Percentiles rank a stretch among this genome's conserved stretches.
Evolutionary conservation across 1,140 invertebrate genomes (phyloP).

Genomic region (Hyphantria cunea): DNA sequence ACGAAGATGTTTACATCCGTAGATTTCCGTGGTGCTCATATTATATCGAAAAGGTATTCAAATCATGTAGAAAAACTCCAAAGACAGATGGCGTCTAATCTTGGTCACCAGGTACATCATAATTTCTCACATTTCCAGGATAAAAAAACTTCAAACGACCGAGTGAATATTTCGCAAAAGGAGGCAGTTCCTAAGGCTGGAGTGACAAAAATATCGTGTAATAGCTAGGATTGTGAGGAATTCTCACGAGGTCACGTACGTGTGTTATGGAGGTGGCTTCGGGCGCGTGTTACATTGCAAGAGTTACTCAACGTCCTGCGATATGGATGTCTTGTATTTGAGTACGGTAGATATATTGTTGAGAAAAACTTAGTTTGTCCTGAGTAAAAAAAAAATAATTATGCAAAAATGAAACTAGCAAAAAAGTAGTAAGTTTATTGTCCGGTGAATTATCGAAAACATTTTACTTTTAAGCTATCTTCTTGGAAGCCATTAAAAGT

Average conservation of each 20-base stretch:
- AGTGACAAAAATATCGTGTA: slow-evolving; percentile 27
- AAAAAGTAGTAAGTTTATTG: too few relatives aligned
- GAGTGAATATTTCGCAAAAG: slow-evolving; percentile 18
- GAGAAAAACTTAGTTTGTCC: not conserved
- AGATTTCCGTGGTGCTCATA: too few relatives aligned
- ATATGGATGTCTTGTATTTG: slow-evolving; percentile 23
- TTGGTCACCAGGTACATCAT: not conserved
- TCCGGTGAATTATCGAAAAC: too few relatives aligned
- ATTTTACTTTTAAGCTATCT: too few relatives aligned
- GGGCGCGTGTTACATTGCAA: slow-evolving; percentile 21
- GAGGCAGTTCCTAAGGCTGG: slow-evolving; percentile 15
- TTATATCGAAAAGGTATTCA: too few relatives aligned
- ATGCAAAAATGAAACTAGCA: not conserved
- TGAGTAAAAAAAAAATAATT: not conserved
- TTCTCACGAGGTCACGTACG: slow-evolving; percentile 22
- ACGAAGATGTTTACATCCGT: too few relatives aligned
- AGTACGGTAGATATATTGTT: slow-evolving; percentile 3
- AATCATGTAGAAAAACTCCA: too few relatives aligned
- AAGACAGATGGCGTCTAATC: too few relatives aligned
- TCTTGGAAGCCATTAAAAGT: too few relatives aligned
- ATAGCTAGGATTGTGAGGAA: slow-evolving; percentile 2
- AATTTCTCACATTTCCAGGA: slow-evolving; percentile 6
- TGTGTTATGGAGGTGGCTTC: slow-evolving; percentile 22
- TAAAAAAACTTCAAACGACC: slow-evolving; percentile 8
- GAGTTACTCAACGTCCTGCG: slow-evolving; percentile 28